These are phyloP conservation scores for Phalacrocorax brasilianus DNA, from an alignment of 2,113 vertebrate species.

Conservation along the genomic window DNA sequence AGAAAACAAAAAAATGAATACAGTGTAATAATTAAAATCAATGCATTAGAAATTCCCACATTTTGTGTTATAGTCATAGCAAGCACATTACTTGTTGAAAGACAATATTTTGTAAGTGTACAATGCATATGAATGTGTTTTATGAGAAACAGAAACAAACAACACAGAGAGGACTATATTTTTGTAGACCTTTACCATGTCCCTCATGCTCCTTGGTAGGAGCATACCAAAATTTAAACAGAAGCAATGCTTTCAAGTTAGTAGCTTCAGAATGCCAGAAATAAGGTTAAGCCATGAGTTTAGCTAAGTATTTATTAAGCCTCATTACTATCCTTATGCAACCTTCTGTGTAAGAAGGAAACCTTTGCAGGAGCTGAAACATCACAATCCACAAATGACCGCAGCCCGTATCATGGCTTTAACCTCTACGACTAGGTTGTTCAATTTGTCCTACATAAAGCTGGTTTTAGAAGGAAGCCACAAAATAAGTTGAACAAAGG, in stretches of 20 bases:
- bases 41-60: background rate
- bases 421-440: background rate
- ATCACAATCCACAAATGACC: background rate
- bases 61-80: background rate
- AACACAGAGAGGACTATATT: background rate
- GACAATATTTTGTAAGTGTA: background rate
- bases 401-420: background rate
- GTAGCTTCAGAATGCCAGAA: conserved; percentile 38
- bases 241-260: conserved; percentile 36
- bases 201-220: background rate
- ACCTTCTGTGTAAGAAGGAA: background rate
- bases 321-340: background rate
- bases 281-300: conserved; percentile 9
- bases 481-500: background rate
- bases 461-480: background rate
- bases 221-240: background rate
- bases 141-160: conserved; percentile 60
- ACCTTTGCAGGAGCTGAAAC: background rate
- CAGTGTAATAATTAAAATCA: background rate
- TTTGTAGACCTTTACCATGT: background rate
- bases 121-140: conserved; percentile 33
- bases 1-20: background rate
- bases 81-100: conserved; percentile 11
- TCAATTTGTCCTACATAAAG: background rate
- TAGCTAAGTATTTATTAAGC: background rate